These are phyloP conservation scores for Cheirogaleus major DNA, from an alignment of 2,797 vertebrate genomes.

Conservation along the genomic window DNA sequence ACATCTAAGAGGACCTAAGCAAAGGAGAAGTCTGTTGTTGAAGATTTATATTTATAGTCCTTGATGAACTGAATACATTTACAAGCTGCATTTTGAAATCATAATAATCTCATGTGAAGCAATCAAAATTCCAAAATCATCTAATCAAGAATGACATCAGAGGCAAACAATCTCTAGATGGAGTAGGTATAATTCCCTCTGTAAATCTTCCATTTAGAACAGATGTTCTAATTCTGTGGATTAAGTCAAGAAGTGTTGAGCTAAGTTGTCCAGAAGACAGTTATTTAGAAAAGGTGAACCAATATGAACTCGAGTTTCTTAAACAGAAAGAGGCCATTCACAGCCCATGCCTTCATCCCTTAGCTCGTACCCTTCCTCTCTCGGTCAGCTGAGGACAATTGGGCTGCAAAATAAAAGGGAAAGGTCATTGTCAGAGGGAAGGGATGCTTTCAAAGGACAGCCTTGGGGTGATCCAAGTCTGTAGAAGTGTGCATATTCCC, in stretches of 20 bases:
- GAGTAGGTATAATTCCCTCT: conserved; percentile 78
- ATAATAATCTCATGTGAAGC: conserved; percentile 81
- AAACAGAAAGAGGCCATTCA: neutral
- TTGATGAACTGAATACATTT: conserved; percentile 83
- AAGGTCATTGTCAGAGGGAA: neutral
- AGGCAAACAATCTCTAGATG: conserved; percentile 80
- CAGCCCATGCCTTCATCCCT: neutral
- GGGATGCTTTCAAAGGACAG: neutral
- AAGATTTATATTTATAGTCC: conserved; percentile 78
- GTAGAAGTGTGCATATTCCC: neutral
- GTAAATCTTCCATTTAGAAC: conserved; percentile 71
- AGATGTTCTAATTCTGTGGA: conserved; percentile 78
- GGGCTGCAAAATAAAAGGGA: neutral
- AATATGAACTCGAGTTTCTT: neutral
- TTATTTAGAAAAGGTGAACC: conserved; percentile 52
- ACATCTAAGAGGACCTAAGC: conserved; percentile 57
- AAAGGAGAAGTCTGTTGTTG: conserved; percentile 72
- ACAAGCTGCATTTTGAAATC: conserved; percentile 82
- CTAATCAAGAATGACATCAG: conserved; percentile 83
- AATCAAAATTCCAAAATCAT: conserved; percentile 83
- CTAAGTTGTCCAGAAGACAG: conserved; percentile 63
- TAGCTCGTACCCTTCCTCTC: neutral
- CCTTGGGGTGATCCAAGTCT: neutral
- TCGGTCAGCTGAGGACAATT: neutral
- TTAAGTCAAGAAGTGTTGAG: conserved; percentile 64